Percentiles rank a stretch among this genome's conserved stretches.
These are phyloP conservation scores for Drosophila biarmipes DNA, from an alignment of 1,140 invertebrate species.

Conservation along the genomic window DNA sequence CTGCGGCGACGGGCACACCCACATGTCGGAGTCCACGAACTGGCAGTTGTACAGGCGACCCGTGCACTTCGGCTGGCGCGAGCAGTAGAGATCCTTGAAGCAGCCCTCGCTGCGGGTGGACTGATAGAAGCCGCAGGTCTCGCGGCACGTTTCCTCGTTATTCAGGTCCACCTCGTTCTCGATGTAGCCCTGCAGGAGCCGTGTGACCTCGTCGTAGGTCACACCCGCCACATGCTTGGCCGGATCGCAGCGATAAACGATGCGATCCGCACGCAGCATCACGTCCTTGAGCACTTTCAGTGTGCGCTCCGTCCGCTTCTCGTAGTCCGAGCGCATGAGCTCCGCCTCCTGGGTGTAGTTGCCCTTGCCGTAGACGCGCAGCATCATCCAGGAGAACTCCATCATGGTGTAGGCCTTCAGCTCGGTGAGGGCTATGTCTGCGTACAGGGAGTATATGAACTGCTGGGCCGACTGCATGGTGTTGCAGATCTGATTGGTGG, in stretches of 20 bases:
- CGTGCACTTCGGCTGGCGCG: constrained; percentile 88
- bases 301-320: constrained; percentile 88
- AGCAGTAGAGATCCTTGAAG: constrained; percentile 89
- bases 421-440: constrained; percentile 90
- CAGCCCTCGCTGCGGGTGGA: constrained; percentile 90
- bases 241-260: constrained; percentile 92
- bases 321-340: constrained; percentile 87
- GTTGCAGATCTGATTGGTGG: constrained; percentile 88
- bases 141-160: constrained; percentile 89
- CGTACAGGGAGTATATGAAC: constrained; percentile 92
- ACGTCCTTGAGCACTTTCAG: constrained; percentile 88
- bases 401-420: constrained; percentile 94
- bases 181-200: constrained; percentile 93
- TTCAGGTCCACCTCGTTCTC: constrained; percentile 96
- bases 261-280: constrained; percentile 88
- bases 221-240: constrained; percentile 82
- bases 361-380: constrained; percentile 90
- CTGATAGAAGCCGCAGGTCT: constrained; percentile 92
- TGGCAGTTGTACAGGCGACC: constrained; percentile 91
- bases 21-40: constrained; percentile 94
- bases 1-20: constrained; percentile 88
- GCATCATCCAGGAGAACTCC: constrained; percentile 93
- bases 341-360: constrained; percentile 89
- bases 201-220: constrained; percentile 91
- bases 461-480: constrained; percentile 91